Conservation (phyloP, 1,140 invertebrate species). For the Diabrotica virgifera region DNA sequence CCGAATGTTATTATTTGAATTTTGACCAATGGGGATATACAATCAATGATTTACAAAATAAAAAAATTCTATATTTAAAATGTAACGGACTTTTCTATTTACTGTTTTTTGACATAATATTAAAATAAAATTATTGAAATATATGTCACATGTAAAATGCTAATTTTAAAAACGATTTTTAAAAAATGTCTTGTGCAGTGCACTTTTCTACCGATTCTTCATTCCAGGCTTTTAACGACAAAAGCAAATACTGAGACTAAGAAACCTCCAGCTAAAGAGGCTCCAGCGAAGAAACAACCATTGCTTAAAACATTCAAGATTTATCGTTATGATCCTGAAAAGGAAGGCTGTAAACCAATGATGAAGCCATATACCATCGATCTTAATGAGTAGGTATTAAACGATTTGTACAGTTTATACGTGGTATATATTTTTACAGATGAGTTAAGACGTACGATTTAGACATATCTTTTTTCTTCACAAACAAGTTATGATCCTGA, state of each 20-base stretch:
- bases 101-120: too few species aligned
- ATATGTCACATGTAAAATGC: neutral
- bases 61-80: too few species aligned
- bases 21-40: too few species aligned
- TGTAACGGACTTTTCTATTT: too few species aligned
- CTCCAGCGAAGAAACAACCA: constrained; percentile 25
- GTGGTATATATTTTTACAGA: too few species aligned
- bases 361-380: constrained; percentile 91
- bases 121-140: too few species aligned
- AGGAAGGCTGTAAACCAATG: constrained; percentile 72
- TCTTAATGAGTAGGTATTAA: constrained; percentile 77
- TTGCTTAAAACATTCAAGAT: constrained; percentile 80
- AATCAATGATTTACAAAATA: too few species aligned
- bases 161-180: neutral
- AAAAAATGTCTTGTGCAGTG: neutral
- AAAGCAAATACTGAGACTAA: neutral
- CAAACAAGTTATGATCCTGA: too few species aligned
- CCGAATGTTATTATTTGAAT: too few species aligned
- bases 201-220: neutral
- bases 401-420: too few species aligned
- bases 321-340: constrained; percentile 88
- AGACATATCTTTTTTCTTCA: too few species aligned
- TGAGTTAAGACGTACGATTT: too few species aligned
- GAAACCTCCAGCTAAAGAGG: neutral
- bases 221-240: neutral